Conservation (phyloP, 1,140 invertebrate genomes). For the Dendroctonus ponderosae region DNA sequence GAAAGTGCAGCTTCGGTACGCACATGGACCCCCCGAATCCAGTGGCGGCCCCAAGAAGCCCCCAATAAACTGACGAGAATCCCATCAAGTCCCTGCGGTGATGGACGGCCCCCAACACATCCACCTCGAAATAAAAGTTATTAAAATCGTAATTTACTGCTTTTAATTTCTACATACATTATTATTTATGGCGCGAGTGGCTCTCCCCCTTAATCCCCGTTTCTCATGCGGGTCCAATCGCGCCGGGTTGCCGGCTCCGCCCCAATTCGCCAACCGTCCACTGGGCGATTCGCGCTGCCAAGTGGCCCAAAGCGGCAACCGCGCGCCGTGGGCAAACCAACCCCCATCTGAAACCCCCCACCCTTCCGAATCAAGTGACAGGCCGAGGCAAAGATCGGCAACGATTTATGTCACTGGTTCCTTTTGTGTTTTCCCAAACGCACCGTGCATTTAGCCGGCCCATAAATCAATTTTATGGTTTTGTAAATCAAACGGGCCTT, state of each 20-base stretch:
- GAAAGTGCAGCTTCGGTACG: too few species aligned
- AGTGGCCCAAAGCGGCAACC: too few species aligned
- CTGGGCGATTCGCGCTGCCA: too few species aligned
- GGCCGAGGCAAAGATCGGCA: constrained; percentile 49
- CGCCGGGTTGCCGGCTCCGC: too few species aligned
- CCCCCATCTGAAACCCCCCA: neutral
- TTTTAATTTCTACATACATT: constrained; percentile 37
- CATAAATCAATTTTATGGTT: constrained; percentile 54
- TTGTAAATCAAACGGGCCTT: constrained; percentile 51
- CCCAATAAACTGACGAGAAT: too few species aligned
- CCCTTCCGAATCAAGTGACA: constrained; percentile 40
- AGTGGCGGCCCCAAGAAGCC: too few species aligned
- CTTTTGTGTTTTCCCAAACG: constrained; percentile 52
- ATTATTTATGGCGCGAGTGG: constrained; percentile 34
- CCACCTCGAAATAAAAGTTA: constrained; percentile 37
- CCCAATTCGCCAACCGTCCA: too few species aligned
- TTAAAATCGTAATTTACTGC: constrained; percentile 37
- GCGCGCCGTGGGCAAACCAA: too few species aligned
- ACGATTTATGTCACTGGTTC: constrained; percentile 52
- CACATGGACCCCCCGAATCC: too few species aligned
- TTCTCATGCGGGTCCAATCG: constrained; percentile 33
- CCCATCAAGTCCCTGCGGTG: neutral
- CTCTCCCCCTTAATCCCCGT: constrained; percentile 34
- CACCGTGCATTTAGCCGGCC: constrained; percentile 49
- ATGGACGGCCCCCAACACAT: constrained; percentile 27